A percentile compares a stretch with the other conserved stretches of the same genome.
Conservation (phyloP, 1,140 invertebrate genomes). For the Rhynchophorus ferrugineus region DNA sequence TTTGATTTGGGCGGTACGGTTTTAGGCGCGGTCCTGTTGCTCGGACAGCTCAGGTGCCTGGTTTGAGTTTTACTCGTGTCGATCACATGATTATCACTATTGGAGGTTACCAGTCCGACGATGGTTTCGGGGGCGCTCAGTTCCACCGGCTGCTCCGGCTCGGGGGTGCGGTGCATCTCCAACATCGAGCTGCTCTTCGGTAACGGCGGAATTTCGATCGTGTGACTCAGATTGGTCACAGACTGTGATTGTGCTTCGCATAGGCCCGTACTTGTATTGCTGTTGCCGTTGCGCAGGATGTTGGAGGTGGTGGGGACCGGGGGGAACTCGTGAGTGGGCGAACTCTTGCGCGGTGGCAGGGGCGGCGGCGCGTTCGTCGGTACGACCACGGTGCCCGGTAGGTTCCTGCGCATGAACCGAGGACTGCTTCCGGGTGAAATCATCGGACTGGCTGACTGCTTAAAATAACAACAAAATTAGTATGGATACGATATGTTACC, state of each 20-base stretch:
- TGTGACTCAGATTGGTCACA: constrained; percentile 32
- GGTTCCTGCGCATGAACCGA: constrained; percentile 39
- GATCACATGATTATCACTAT: constrained; percentile 32
- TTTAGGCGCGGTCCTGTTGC: constrained; percentile 28
- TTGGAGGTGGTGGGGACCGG: constrained; percentile 28
- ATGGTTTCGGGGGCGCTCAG: constrained; percentile 56
- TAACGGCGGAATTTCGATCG: constrained; percentile 30
- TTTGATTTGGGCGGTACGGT: constrained; percentile 36
- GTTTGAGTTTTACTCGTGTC: constrained; percentile 31
- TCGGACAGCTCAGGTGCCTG: constrained; percentile 35
- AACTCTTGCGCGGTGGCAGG: constrained; percentile 36
- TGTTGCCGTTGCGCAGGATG: constrained; percentile 14
- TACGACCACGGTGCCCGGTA: constrained; percentile 30
- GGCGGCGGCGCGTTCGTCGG: constrained; percentile 31
- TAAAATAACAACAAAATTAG: constrained; percentile 6
- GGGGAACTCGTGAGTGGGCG: constrained; percentile 36
- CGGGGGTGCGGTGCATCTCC: constrained; percentile 30
- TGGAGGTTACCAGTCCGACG: constrained; percentile 56
- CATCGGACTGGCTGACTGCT: constrained; percentile 47
- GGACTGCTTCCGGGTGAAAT: constrained; percentile 50
- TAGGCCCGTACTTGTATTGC: constrained; percentile 18
- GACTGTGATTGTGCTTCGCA: constrained; percentile 29
- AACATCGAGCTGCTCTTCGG: constrained; percentile 37
- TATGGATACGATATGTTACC: background rate
- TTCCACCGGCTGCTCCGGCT: constrained; percentile 24